Evolutionary conservation across 2,113 vertebrate species (phyloP).

Genomic region (Trochalopteron elliotii): DNA sequence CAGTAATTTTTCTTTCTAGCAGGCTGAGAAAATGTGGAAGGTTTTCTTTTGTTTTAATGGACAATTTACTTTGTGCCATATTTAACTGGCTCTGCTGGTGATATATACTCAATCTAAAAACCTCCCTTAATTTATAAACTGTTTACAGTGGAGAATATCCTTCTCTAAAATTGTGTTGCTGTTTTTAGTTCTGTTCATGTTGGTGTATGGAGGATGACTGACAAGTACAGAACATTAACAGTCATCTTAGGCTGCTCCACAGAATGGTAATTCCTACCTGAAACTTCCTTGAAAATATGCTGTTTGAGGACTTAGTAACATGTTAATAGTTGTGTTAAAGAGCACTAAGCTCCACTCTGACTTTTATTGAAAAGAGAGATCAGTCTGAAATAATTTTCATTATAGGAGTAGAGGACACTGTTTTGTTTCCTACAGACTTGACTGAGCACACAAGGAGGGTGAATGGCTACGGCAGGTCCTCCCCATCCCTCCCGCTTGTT

Average conservation of each 20-base stretch:
- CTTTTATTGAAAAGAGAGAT: neutral
- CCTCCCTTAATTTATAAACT: neutral
- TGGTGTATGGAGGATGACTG: neutral
- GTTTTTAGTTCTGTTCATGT: slow-evolving; percentile 2
- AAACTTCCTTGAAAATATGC: neutral
- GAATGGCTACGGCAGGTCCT: neutral
- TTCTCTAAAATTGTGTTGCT: neutral
- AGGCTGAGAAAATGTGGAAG: neutral
- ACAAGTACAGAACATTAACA: neutral
- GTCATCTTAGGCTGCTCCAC: neutral
- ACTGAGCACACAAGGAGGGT: neutral
- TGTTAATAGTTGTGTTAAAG: neutral
- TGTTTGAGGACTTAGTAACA: neutral
- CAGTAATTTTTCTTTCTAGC: neutral
- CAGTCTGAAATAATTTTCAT: neutral
- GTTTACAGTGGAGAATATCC: neutral
- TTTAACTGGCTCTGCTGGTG: neutral
- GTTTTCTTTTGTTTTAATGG: neutral
- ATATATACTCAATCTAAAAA: neutral
- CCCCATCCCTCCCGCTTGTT: neutral
- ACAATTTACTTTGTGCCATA: neutral
- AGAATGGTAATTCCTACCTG: neutral
- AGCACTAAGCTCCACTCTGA: neutral
- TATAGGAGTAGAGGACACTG: neutral
- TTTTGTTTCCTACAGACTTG: neutral